Evolutionary conservation across 2,797 vertebrate genomes (phyloP).

Genomic region (Limosa lapponica): DNA sequence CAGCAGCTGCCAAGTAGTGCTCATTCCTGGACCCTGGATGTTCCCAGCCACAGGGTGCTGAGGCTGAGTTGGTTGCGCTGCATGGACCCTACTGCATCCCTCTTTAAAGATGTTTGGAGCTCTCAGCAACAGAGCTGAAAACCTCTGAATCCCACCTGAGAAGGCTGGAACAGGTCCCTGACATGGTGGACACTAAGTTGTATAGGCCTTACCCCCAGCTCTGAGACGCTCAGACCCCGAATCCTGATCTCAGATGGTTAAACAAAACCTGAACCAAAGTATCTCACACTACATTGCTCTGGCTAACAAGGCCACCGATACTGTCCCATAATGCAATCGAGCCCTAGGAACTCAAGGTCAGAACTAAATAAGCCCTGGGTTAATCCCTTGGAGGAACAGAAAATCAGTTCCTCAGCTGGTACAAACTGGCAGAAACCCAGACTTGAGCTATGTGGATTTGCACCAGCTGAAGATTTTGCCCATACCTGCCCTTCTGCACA

Average conservation of each 20-base stretch:
- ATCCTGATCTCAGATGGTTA: neutral
- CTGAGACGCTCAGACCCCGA: neutral
- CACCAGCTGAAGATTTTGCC: neutral
- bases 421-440: neutral
- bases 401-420: neutral
- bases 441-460: neutral
- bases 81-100: neutral
- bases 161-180: neutral
- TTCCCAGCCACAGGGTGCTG: neutral
- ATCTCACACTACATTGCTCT: neutral
- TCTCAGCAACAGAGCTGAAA: neutral
- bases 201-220: neutral
- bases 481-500: neutral
- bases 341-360: neutral
- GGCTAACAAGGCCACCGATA: neutral
- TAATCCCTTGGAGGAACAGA: neutral
- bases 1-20: neutral
- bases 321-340: neutral
- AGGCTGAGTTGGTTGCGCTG: neutral
- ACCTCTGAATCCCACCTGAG: neutral
- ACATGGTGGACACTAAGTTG: neutral
- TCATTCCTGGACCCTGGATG: neutral
- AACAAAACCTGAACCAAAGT: neutral
- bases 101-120: neutral
- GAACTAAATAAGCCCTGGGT: neutral